phyloP scores from a whole-genome alignment of 2,113 vertebrate species.

The Fukomys damarensis region DNA sequence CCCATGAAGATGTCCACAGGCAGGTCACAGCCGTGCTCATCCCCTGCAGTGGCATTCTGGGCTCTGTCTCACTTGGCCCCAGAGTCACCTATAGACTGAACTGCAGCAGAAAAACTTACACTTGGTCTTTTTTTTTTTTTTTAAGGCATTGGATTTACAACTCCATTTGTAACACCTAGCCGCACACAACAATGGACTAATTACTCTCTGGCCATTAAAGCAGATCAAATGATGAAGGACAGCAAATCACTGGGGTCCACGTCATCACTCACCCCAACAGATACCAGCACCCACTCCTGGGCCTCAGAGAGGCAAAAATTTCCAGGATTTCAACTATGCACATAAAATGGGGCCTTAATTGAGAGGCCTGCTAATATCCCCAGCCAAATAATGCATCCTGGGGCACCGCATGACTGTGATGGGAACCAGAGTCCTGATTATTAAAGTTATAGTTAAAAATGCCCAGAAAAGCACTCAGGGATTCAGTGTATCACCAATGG shows the following conservation, averaged over 20 bases:
- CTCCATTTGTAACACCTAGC: constrained; percentile 54
- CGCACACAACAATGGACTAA: constrained; percentile 61
- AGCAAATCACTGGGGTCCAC: constrained; percentile 17
- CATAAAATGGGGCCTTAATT: constrained; percentile 48
- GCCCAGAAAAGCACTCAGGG: background rate
- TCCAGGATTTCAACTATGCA: background rate
- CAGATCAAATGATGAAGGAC: constrained; percentile 62
- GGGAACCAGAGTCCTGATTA: background rate
- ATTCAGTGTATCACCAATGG: background rate
- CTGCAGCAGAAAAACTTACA: background rate
- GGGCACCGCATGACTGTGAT: background rate
- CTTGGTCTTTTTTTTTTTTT: background rate
- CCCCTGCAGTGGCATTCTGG: background rate
- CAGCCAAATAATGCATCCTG: background rate
- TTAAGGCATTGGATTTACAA: constrained; percentile 47
- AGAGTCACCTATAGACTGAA: background rate
- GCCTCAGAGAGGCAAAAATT: constrained; percentile 51
- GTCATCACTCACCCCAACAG: constrained; percentile 31
- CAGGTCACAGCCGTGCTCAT: accelerated
- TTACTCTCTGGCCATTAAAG: constrained; percentile 63
- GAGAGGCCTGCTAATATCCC: constrained; percentile 3
- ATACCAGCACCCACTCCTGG: background rate
- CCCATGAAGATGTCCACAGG: accelerated
- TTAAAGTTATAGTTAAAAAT: background rate
- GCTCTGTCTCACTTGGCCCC: background rate